Evolutionary conservation across 2,888 invertebrate species (phyloP), one percentile per base, ranked within the genome.

Genomic region (Brachyptera putata): DNA sequence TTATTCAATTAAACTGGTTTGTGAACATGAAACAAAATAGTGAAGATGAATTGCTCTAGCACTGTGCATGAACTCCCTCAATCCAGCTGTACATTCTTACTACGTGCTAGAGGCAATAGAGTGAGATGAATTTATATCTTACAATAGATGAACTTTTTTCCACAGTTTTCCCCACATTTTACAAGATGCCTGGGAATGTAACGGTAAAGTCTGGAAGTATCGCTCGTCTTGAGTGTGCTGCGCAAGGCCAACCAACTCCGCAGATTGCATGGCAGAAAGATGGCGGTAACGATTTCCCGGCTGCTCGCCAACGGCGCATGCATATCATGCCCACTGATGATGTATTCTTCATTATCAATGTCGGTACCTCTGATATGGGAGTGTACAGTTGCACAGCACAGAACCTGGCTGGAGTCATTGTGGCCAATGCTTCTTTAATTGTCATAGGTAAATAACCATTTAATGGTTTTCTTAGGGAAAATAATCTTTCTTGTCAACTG

Each of bases 221-320:
- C 13, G 95, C 92, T 0, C 85, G 87, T 60, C 79, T 97, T 25
- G 93, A 94, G 70, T 97, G 97, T 79, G 89, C 92, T 13, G 96
- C 95, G 1, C 83, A 82, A 61, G 96, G 95, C 1, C 88, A 90
- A 70, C 95, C 96, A 0, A 77, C 82, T 53, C 96, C 96, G 16
- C 88, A 91, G 76, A 91, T 94, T 68, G 87, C 90, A 0, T 88
- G 93, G 87, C 88, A 91, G 69, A 94, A 94, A 75, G 92, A 91
- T 76, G 92, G 91, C n/a, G 92, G 90, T 0, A 89, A 90, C 70
- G 90, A 94, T 71, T 96, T 97, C 74, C 95, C 95, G 5, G 96
- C 97, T 3, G 96, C 96, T 7, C 82, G 89, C 67, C 95, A 97
- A 73, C 83, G 95, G 46, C 80, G 96, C 36, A 89, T 97, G 86